Conservation (phyloP, 2,113 vertebrate species). For the Corythornis cristatus region DNA sequence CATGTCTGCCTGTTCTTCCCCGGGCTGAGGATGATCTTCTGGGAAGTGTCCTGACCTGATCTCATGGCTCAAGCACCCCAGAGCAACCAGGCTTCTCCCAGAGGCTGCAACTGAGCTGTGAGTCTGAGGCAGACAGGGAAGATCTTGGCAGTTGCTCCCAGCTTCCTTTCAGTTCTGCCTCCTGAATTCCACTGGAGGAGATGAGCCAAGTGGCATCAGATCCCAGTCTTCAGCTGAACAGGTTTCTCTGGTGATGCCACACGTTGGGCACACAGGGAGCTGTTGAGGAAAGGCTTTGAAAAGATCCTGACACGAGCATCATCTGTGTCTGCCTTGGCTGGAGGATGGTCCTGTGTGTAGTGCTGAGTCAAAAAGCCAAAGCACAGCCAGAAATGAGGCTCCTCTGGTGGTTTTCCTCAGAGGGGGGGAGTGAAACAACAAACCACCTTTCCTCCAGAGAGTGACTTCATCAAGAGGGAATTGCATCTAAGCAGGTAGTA, state of each 20-base stretch:
- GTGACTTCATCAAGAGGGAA: slow-evolving; percentile 23
- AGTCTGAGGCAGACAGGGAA: not conserved
- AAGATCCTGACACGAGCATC: slow-evolving; percentile 8
- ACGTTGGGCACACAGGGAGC: not conserved
- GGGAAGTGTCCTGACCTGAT: not conserved
- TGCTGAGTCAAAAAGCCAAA: slow-evolving; percentile 56
- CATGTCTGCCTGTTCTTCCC: not conserved
- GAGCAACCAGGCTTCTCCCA: not conserved
- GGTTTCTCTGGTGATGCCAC: not conserved
- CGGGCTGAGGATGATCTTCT: not conserved
- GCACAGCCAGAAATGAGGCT: not conserved
- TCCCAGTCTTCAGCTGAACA: not conserved
- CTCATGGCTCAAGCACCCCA: not conserved
- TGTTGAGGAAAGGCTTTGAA: slow-evolving; percentile 30
- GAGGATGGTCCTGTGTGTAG: not conserved
- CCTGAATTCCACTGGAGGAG: not conserved
- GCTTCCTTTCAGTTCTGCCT: not conserved
- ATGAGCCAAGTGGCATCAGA: not conserved
- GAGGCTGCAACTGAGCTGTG: not conserved
- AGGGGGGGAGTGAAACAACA: not conserved
- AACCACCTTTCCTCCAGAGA: slow-evolving; percentile 47
- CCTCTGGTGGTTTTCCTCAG: slow-evolving; percentile 57
- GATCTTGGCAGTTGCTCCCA: not conserved
- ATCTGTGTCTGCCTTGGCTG: not conserved
- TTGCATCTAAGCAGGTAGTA: slow-evolving; percentile 31